A percentile compares a stretch with the other conserved stretches of the same genome.
phyloP scores from a whole-genome alignment of 53 echinoderm and acorn worm genomes.

The Holothuria scabra region DNA sequence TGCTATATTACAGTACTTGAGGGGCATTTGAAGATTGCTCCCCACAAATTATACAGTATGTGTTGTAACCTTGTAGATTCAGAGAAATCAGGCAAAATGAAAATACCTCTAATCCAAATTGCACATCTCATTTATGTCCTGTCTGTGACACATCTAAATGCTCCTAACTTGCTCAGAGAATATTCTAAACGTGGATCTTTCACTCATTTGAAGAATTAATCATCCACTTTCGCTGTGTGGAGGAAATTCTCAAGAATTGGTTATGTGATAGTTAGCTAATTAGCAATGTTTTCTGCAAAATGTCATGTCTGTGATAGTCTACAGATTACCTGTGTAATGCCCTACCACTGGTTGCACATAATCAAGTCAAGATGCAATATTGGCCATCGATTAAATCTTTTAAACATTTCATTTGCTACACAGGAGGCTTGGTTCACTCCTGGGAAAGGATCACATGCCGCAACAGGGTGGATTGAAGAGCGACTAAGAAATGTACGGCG shows the following conservation, averaged over 20 bases:
- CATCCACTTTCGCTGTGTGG: too few relatives aligned
- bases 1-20: too few relatives aligned
- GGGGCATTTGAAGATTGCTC: too few relatives aligned
- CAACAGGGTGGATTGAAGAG: conserved; percentile 48
- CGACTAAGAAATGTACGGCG: conserved; percentile 31
- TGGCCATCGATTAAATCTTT: neutral
- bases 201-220: too few relatives aligned
- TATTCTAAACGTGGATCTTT: too few relatives aligned
- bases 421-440: conserved; percentile 53
- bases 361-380: neutral
- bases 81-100: too few relatives aligned
- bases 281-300: conserved; percentile 5
- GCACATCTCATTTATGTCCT: too few relatives aligned
- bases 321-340: conserved; percentile 7
- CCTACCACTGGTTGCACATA: neutral
- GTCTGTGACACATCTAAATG: too few relatives aligned
- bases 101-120: too few relatives aligned
- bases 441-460: conserved; percentile 19
- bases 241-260: conserved; percentile 7
- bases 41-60: too few relatives aligned
- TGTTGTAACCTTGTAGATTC: too few relatives aligned
- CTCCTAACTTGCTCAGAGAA: too few relatives aligned
- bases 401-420: neutral
- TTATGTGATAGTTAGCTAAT: neutral
- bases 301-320: neutral